These are phyloP conservation scores for Cuculus canorus DNA, from an alignment of 2,797 vertebrate species.

Conservation along the genomic window DNA sequence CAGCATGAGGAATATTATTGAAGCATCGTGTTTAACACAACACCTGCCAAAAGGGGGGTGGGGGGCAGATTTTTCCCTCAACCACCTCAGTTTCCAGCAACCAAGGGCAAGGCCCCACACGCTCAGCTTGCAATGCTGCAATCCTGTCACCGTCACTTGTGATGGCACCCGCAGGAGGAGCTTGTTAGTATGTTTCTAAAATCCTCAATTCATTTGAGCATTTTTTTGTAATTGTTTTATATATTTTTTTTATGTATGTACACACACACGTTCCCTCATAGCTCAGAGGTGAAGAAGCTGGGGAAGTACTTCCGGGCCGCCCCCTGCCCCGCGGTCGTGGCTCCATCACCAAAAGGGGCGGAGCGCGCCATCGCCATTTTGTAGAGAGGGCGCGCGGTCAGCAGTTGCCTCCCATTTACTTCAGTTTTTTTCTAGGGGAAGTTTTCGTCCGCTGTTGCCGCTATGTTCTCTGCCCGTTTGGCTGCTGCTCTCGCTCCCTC, in stretches of 20 bases:
- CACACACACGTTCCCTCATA: too few species aligned
- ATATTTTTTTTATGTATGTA: accelerated
- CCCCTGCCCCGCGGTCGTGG: conserved; percentile 15
- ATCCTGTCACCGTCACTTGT: too few species aligned
- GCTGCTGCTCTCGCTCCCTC: conserved; percentile 86
- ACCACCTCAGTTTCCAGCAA: too few species aligned
- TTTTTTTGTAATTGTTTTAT: too few species aligned
- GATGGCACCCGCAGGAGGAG: too few species aligned
- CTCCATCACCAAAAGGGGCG: not conserved
- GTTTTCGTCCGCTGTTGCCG: conserved; percentile 66
- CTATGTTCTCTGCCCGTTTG: conserved; percentile 92
- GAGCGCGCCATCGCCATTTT: conserved; percentile 73
- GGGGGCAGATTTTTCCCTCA: not conserved
- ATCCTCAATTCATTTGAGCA: too few species aligned
- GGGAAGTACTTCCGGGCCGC: conserved; percentile 2
- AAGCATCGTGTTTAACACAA: not conserved
- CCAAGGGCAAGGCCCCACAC: too few species aligned
- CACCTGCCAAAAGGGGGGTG: accelerated
- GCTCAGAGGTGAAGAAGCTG: accelerated
- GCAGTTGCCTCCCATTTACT: not conserved
- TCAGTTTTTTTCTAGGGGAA: accelerated
- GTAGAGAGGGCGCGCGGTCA: conserved; percentile 39
- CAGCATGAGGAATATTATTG: not conserved
- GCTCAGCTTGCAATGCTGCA: not conserved
- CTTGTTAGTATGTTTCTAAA: too few species aligned